Evolutionary conservation across 2,113 vertebrate species (phyloP).

Genomic region (Epinephelus fuscoguttatus): DNA sequence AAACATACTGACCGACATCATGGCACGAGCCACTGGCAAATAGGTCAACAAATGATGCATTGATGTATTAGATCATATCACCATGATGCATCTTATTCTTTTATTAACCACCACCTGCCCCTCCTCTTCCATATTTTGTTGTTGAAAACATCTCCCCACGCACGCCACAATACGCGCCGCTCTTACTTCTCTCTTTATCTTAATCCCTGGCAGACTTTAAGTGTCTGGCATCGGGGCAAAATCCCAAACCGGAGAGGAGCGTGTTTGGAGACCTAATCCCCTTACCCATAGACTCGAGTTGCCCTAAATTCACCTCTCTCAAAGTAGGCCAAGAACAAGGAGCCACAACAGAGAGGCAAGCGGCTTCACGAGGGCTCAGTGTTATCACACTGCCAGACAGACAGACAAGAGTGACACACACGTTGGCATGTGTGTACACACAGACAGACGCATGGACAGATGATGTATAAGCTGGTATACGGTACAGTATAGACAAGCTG

Average conservation of each 20-base stretch:
- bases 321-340: slow-evolving; percentile 87
- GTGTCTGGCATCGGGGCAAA: slow-evolving; percentile 84
- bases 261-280: slow-evolving; percentile 84
- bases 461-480: slow-evolving; percentile 62
- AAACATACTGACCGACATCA: slow-evolving; percentile 73
- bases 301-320: slow-evolving; percentile 83
- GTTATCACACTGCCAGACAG: slow-evolving; percentile 64
- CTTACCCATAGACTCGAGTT: slow-evolving; percentile 80
- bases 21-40: slow-evolving; percentile 70
- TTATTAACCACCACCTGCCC: slow-evolving; percentile 59
- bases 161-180: slow-evolving; percentile 68
- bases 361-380: slow-evolving; percentile 70
- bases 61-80: slow-evolving; percentile 76
- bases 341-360: slow-evolving; percentile 76
- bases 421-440: slow-evolving; percentile 23
- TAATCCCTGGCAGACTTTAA: slow-evolving; percentile 88
- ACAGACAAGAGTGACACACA: slow-evolving; percentile 59
- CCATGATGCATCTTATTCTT: slow-evolving; percentile 52
- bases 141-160: slow-evolving; percentile 66
- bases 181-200: slow-evolving; percentile 84
- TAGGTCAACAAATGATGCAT: slow-evolving; percentile 75
- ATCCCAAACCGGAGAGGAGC: slow-evolving; percentile 85
- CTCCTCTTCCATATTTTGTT: slow-evolving; percentile 67
- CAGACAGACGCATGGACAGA: slow-evolving; percentile 56
- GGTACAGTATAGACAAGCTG: slow-evolving; percentile 39